Conservation (phyloP, 92 coral and sea anemone genomes). For the Hydrozoanthus gracilis region DNA sequence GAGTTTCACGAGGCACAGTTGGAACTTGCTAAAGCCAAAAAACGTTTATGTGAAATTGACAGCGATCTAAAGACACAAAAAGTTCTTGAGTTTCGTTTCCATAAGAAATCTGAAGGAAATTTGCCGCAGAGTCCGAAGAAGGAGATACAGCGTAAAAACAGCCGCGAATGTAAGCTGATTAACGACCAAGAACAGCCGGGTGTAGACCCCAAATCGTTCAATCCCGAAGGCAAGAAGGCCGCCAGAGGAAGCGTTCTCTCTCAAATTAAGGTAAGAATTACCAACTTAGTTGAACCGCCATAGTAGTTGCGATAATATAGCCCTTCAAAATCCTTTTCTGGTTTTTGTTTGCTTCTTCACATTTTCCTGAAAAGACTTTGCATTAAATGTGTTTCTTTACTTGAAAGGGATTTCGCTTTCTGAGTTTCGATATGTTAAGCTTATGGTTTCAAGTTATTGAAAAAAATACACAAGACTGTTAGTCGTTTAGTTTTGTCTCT, state of each 20-base stretch:
- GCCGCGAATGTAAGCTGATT: conserved; percentile 62
- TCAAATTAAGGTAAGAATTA: conserved; percentile 75
- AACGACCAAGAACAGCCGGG: conserved; percentile 33
- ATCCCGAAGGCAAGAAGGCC: conserved; percentile 53
- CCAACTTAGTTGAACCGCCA: too few species aligned
- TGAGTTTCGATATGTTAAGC: too few species aligned
- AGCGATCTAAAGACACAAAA: conserved; percentile 82
- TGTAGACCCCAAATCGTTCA: conserved; percentile 58
- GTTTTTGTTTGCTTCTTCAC: too few species aligned
- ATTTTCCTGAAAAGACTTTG: too few species aligned
- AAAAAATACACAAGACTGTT: too few species aligned
- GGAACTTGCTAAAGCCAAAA: conserved; percentile 88
- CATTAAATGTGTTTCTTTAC: too few species aligned
- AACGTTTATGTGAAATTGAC: conserved; percentile 90
- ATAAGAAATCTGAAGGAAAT: conserved; percentile 56
- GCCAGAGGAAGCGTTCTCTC: conserved; percentile 80
- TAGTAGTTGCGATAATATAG: too few species aligned
- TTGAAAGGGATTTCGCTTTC: too few species aligned
- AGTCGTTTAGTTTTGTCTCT: too few species aligned
- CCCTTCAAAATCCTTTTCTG: too few species aligned
- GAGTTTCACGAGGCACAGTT: conserved; percentile 89
- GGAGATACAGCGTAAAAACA: conserved; percentile 47
- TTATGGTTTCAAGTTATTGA: too few species aligned
- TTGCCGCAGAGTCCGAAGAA: conserved; percentile 38
- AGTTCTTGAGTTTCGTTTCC: conserved; percentile 67